phyloP scores from a whole-genome alignment of 2,888 invertebrate species.

The Aradus depressus region DNA sequence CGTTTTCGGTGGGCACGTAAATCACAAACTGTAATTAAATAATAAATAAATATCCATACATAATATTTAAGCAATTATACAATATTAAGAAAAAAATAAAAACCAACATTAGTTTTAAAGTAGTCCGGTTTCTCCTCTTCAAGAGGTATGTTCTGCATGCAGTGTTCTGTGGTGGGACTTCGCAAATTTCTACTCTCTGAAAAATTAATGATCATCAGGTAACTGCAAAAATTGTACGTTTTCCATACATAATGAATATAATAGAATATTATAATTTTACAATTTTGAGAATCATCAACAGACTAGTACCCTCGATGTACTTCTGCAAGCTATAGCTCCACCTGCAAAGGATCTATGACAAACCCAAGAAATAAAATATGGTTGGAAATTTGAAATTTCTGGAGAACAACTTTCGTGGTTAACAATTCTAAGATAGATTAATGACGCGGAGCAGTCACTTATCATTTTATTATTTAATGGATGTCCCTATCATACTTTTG shows the following conservation, averaged over 20 bases:
- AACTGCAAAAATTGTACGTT: too few relatives aligned
- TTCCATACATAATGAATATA: background rate
- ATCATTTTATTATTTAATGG: too few relatives aligned
- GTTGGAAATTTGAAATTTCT: too few relatives aligned
- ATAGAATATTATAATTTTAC: background rate
- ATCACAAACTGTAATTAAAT: conserved; percentile 56
- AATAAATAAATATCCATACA: background rate
- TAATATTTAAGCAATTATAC: background rate
- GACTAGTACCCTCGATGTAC: too few relatives aligned
- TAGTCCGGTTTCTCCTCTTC: conserved; percentile 6
- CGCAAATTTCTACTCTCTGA: conserved; percentile 1
- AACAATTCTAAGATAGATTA: too few relatives aligned
- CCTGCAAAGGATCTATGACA: too few relatives aligned
- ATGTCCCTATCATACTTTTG: too few relatives aligned
- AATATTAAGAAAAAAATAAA: background rate
- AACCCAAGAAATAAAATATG: too few relatives aligned
- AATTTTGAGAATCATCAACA: too few relatives aligned
- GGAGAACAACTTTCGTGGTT: too few relatives aligned
- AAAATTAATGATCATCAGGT: conserved; percentile 11
- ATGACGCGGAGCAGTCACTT: too few relatives aligned
- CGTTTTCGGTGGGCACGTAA: conserved; percentile 57
- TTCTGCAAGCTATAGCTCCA: too few relatives aligned
- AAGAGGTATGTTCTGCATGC: conserved; percentile 5
- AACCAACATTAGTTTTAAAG: conserved; percentile 25
- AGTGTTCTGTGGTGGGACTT: conserved; percentile 5